Conservation (phyloP, 2,888 invertebrate species). For the Coenonympha glycerion region DNA sequence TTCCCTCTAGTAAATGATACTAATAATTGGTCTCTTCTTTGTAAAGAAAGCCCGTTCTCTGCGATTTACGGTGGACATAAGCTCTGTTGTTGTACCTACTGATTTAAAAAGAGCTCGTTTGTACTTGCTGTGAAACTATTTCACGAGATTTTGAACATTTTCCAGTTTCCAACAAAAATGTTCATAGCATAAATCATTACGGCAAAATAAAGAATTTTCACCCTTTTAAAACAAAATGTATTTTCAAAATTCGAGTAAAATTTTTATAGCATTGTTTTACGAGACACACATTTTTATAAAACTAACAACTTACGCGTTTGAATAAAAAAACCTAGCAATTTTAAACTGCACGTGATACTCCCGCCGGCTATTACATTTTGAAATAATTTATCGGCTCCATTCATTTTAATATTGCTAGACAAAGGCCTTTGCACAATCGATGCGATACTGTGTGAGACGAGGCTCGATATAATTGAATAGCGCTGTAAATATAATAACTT, state of each 20-base stretch:
- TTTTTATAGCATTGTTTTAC: background rate
- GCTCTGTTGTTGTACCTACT: too few species aligned
- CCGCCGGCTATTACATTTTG: conserved; percentile 19
- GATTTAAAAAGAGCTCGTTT: too few species aligned
- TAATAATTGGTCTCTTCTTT: too few species aligned
- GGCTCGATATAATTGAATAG: too few species aligned
- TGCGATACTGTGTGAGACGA: too few species aligned
- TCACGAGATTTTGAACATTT: too few species aligned
- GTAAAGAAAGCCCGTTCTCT: too few species aligned
- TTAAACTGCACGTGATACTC: conserved; percentile 11
- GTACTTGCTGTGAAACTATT: too few species aligned
- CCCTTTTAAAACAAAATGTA: background rate
- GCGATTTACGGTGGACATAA: too few species aligned
- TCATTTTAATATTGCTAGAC: conserved; percentile 14
- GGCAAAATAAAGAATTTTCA: background rate
- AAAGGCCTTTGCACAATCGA: too few species aligned
- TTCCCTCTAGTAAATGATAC: too few species aligned
- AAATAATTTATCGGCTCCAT: conserved; percentile 21
- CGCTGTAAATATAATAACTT: too few species aligned
- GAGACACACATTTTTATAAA: conserved; percentile 10
- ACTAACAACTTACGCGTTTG: conserved; percentile 10
- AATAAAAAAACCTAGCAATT: conserved; percentile 4
- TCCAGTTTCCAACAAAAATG: background rate
- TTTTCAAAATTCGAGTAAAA: background rate
- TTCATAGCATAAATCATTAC: background rate